A percentile compares a stretch with the other conserved stretches of the same genome.
Conservation (phyloP, 2,888 invertebrate species). For the Drosophila buzzatii region DNA sequence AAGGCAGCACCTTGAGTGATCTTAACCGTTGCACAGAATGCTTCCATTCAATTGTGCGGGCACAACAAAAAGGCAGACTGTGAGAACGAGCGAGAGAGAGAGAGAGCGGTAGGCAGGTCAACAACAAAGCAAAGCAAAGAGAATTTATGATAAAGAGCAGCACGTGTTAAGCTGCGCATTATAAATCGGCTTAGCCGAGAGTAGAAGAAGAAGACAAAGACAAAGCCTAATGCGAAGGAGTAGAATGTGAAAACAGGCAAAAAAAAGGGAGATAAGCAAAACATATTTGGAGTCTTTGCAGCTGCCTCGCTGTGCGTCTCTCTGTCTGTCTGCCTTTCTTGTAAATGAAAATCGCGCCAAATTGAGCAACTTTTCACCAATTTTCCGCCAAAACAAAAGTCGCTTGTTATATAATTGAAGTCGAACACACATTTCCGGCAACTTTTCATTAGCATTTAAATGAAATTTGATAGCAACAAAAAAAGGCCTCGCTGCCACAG, state of each 20-base stretch:
- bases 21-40: slow-evolving; percentile 26
- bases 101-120: slow-evolving; percentile 3
- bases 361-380: slow-evolving; percentile 51
- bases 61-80: background rate
- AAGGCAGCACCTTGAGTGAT: slow-evolving; percentile 53
- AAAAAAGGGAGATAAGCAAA: background rate
- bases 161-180: slow-evolving; percentile 59
- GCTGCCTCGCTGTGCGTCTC: slow-evolving; percentile 11
- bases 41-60: slow-evolving; percentile 18
- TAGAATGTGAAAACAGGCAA: background rate
- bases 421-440: slow-evolving; percentile 66
- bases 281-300: slow-evolving; percentile 1
- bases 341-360: slow-evolving; percentile 56
- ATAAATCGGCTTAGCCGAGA: slow-evolving; percentile 41
- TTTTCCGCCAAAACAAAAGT: slow-evolving; percentile 44
- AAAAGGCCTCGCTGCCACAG: slow-evolving; percentile 13
- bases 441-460: slow-evolving; percentile 80
- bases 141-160: slow-evolving; percentile 46
- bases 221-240: background rate
- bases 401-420: slow-evolving; percentile 67
- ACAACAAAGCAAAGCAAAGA: slow-evolving; percentile 10
- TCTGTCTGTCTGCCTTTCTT: slow-evolving; percentile 16
- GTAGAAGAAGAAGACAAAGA: background rate
- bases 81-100: background rate
- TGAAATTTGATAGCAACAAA: slow-evolving; percentile 64